These are phyloP conservation scores for Harpegnathos saltator DNA, from an alignment of 1,140 invertebrate species.

Conservation along the genomic window DNA sequence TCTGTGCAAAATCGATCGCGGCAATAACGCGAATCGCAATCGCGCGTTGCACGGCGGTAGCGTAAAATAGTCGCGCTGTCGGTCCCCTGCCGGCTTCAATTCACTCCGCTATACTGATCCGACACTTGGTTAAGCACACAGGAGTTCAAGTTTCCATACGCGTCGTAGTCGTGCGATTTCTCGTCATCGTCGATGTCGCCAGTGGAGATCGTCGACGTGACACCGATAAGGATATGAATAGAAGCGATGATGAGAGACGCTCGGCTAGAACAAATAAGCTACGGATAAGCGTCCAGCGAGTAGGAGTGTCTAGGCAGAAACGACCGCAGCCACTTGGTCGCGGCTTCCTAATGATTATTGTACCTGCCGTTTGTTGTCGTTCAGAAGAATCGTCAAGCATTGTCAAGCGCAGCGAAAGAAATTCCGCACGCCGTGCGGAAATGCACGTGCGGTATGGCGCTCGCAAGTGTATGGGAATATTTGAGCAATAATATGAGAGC, in stretches of 20 bases:
- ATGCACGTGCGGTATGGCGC: not conserved
- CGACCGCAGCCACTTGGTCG: too few relatives aligned
- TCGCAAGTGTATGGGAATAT: too few relatives aligned
- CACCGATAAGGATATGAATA: not conserved
- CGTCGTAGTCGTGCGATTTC: slow-evolving; percentile 14
- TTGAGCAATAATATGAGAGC: too few relatives aligned
- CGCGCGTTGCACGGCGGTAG: slow-evolving; percentile 23
- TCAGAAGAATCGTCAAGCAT: too few relatives aligned
- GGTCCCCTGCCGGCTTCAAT: slow-evolving; percentile 13
- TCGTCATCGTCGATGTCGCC: slow-evolving; percentile 36
- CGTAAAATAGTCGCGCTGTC: slow-evolving; percentile 47
- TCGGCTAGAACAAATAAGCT: too few relatives aligned
- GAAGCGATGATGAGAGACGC: not conserved
- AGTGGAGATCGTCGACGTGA: slow-evolving; percentile 7
- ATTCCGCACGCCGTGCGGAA: not conserved
- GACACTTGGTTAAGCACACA: slow-evolving; percentile 1
- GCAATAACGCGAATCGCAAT: slow-evolving; percentile 40
- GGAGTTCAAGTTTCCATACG: slow-evolving; percentile 19
- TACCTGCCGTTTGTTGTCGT: too few relatives aligned
- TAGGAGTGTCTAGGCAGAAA: too few relatives aligned
- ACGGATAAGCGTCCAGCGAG: too few relatives aligned
- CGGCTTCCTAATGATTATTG: too few relatives aligned
- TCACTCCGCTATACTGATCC: slow-evolving; percentile 43
- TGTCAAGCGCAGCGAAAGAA: not conserved
- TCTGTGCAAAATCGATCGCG: slow-evolving; percentile 43